Conservation (phyloP, 2,888 invertebrate species). For the Hoplodrina ambigua region DNA sequence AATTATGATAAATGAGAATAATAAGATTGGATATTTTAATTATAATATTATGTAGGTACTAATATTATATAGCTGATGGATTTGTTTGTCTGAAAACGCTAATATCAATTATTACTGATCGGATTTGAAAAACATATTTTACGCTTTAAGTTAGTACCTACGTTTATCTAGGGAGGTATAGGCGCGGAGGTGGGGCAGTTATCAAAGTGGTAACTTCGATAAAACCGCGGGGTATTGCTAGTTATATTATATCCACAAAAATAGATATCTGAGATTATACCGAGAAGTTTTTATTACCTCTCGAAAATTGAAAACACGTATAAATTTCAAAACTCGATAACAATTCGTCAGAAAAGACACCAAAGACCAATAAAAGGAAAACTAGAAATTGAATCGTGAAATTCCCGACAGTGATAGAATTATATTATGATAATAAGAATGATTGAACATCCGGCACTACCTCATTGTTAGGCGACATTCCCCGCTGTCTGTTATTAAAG, state of each 20-base stretch:
- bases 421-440: conserved; percentile 80
- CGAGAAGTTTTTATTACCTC: conserved; percentile 11
- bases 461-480: conserved; percentile 75
- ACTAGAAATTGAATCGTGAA: conserved; percentile 63
- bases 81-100: no score
- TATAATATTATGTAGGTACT: no score
- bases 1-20: background rate
- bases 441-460: conserved; percentile 79
- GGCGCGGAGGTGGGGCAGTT: no score
- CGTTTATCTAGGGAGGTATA: no score
- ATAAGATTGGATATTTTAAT: background rate
- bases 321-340: conserved; percentile 14
- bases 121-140: no score
- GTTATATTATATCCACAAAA: no score
- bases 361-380: conserved; percentile 37
- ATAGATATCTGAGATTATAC: no score
- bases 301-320: conserved; percentile 4
- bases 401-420: conserved; percentile 68
- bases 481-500: conserved; percentile 72
- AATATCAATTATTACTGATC: no score
- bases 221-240: no score
- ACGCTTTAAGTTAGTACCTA: no score
- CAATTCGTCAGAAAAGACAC: conserved; percentile 29
- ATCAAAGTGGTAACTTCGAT: no score
- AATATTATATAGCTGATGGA: no score